Percentiles rank a stretch among this genome's conserved stretches.
Evolutionary conservation across 2,113 vertebrate species (phyloP).

Genomic region (Condylura cristata): DNA sequence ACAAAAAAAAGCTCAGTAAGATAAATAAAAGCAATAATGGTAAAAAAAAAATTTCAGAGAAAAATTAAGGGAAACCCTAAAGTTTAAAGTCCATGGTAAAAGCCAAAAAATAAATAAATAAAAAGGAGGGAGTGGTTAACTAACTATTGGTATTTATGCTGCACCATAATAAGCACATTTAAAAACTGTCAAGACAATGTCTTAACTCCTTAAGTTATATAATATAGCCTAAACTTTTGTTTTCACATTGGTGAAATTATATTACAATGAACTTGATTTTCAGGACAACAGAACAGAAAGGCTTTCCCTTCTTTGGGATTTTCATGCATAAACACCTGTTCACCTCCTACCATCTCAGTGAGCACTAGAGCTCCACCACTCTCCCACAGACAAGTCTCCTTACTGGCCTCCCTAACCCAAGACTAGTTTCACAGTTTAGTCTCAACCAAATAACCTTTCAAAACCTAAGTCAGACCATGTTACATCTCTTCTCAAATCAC

Average conservation of each 20-base stretch:
- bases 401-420: not conserved
- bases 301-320: not conserved
- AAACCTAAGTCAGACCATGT: not conserved
- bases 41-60: not conserved
- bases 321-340: not conserved
- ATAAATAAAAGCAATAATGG: not conserved
- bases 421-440: not conserved
- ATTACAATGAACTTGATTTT: constrained; percentile 20
- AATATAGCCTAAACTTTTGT: not conserved
- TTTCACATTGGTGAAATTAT: not conserved
- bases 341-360: not conserved
- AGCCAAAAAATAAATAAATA: not conserved
- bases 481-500: not conserved
- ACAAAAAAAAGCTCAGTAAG: not conserved
- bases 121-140: not conserved
- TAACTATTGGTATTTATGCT: not conserved
- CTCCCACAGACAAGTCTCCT: not conserved
- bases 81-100: not conserved
- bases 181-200: not conserved
- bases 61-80: not conserved
- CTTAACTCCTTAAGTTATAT: constrained; percentile 17
- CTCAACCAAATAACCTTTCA: not conserved
- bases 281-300: not conserved
- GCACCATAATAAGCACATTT: not conserved
- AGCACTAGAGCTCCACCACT: not conserved